Percentiles rank a stretch among this genome's conserved stretches.
These are phyloP conservation scores for Tadarida brasiliensis DNA, from an alignment of 2,797 vertebrate species.

Conservation along the genomic window DNA sequence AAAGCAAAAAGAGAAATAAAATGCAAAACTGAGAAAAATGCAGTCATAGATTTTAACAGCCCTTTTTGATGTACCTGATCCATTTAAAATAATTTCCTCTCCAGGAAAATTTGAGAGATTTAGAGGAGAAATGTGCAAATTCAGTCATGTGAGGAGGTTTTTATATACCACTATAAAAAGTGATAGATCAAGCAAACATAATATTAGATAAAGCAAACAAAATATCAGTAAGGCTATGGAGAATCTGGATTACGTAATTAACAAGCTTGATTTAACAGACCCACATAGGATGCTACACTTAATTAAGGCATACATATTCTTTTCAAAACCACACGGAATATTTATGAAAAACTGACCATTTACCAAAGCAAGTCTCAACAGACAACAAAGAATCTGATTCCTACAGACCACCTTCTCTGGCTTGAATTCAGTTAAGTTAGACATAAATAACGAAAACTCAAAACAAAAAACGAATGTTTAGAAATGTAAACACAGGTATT, in stretches of 20 bases:
- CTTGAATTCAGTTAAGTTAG: conserved; percentile 26
- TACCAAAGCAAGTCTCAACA: conserved; percentile 18
- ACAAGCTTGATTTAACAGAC: not conserved
- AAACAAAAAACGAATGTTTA: not conserved
- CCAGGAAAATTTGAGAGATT: not conserved
- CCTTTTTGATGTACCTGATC: not conserved
- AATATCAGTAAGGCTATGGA: conserved; percentile 13
- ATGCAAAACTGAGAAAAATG: conserved; percentile 16
- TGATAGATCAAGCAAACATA: not conserved
- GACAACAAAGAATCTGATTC: conserved; percentile 15
- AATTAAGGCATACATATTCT: not conserved
- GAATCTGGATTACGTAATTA: conserved; percentile 11
- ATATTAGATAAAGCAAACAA: conserved; percentile 1
- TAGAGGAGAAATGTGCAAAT: conserved; percentile 33
- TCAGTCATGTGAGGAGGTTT: not conserved
- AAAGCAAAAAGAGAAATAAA: conserved; percentile 33
- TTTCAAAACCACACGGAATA: conserved; percentile 41
- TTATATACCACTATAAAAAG: not conserved
- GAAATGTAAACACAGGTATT: not conserved
- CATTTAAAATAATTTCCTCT: conserved; percentile 26
- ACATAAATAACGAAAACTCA: conserved; percentile 9
- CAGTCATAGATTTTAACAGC: conserved; percentile 18
- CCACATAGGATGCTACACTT: not conserved
- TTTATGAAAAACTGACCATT: conserved; percentile 36
- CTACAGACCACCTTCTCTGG: not conserved